These are phyloP conservation scores for Bombus confusus DNA, from an alignment of 1,140 invertebrate species.

Conservation along the genomic window DNA sequence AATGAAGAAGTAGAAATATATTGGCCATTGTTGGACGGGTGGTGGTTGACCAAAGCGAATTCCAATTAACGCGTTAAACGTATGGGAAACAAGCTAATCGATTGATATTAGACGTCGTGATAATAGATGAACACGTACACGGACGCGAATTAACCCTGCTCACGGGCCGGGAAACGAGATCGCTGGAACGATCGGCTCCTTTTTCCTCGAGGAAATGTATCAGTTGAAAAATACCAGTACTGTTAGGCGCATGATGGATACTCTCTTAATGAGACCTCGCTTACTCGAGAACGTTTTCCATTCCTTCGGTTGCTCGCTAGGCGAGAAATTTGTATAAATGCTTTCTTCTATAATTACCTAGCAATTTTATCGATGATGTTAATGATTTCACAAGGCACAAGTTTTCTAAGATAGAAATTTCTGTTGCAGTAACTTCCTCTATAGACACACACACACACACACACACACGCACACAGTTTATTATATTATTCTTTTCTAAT, in stretches of 20 bases:
- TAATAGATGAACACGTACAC: not conserved
- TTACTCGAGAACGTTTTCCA: not conserved
- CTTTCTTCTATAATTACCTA: not conserved
- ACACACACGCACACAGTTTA: no score
- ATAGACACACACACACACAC: no score
- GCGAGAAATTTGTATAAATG: not conserved
- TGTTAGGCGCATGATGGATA: constrained; percentile 26
- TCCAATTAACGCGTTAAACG: constrained; percentile 22
- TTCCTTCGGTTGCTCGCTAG: not conserved
- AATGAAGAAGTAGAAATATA: not conserved
- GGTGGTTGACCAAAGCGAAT: not conserved
- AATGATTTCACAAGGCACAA: not conserved
- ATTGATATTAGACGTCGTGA: constrained; percentile 25
- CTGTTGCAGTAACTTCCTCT: not conserved
- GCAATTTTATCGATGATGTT: not conserved
- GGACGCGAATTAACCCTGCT: not conserved
- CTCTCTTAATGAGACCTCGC: not conserved
- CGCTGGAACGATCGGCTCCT: not conserved
- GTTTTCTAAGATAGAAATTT: no score
- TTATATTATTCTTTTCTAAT: no score
- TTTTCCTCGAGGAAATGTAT: not conserved
- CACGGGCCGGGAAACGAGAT: not conserved
- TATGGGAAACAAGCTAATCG: constrained; percentile 24
- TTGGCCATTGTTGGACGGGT: no score
- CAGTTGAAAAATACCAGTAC: constrained; percentile 3